Conservation (phyloP, 2,113 vertebrate species). For the Entelurus aequoreus region DNA sequence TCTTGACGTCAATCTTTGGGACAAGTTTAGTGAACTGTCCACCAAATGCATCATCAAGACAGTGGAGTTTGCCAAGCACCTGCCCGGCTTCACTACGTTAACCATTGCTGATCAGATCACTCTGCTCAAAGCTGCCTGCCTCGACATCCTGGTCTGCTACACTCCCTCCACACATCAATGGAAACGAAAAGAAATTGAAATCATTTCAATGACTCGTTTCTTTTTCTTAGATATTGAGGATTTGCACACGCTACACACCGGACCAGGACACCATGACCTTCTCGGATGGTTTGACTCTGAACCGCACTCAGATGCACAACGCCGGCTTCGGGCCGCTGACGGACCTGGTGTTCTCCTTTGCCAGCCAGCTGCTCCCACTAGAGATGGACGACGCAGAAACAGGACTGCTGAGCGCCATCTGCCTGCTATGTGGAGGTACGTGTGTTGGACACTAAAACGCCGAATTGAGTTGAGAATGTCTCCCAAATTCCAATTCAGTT, state of each 20-base stretch:
- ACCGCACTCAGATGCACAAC: slow-evolving; percentile 81
- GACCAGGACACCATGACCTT: slow-evolving; percentile 86
- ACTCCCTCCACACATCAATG: background rate
- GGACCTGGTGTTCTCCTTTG: slow-evolving; percentile 79
- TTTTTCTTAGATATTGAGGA: slow-evolving; percentile 62
- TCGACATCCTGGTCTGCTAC: slow-evolving; percentile 69
- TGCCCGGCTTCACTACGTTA: slow-evolving; percentile 69
- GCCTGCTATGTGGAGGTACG: slow-evolving; percentile 91
- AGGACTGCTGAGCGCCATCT: slow-evolving; percentile 90
- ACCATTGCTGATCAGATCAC: slow-evolving; percentile 75
- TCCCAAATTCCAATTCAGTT: too few species aligned
- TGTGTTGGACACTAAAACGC: background rate
- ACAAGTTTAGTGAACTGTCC: slow-evolving; percentile 73
- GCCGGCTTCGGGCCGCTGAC: slow-evolving; percentile 70
- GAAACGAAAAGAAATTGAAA: background rate
- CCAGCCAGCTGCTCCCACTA: slow-evolving; percentile 86
- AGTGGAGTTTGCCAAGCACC: slow-evolving; percentile 72
- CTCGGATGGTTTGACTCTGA: slow-evolving; percentile 90
- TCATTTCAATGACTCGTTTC: background rate
- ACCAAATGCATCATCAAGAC: slow-evolving; percentile 76
- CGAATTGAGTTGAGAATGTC: too few species aligned
- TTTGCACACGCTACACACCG: slow-evolving; percentile 72
- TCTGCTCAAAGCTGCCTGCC: slow-evolving; percentile 70
- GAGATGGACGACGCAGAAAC: slow-evolving; percentile 93
- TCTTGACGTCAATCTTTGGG: slow-evolving; percentile 70